Evolutionary conservation across 2,113 vertebrate species (phyloP).

Genomic region (Petaurus breviceps): DNA sequence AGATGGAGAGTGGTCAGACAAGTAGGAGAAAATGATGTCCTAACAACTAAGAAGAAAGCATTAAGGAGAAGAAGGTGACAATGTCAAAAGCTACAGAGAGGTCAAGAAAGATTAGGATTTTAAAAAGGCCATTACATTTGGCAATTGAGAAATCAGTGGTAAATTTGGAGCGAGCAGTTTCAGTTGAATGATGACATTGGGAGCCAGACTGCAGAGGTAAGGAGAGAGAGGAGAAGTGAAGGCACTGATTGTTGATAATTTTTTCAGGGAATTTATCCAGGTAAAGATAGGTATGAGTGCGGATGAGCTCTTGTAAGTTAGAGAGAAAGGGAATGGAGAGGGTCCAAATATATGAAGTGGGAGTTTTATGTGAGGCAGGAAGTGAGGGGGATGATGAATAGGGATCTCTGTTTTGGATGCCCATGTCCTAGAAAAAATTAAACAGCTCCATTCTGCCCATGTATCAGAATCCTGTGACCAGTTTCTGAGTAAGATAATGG

Average conservation of each 20-base stretch:
- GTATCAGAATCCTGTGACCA: background rate
- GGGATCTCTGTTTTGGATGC: background rate
- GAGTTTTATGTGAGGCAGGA: background rate
- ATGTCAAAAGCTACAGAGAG: background rate
- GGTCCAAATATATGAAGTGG: background rate
- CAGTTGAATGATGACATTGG: background rate
- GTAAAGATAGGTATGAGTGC: background rate
- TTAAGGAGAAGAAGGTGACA: background rate
- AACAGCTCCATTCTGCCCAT: background rate
- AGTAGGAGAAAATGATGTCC: background rate
- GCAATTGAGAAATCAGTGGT: background rate
- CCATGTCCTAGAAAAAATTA: background rate
- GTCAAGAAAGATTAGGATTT: background rate
- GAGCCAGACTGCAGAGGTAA: background rate
- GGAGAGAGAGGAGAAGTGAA: background rate
- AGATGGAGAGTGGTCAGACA: background rate
- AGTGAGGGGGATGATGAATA: background rate
- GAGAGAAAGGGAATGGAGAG: background rate
- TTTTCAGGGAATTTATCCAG: background rate
- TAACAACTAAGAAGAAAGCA: background rate
- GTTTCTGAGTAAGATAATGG: slow-evolving; percentile 33
- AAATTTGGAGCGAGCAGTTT: background rate
- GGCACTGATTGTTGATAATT: background rate
- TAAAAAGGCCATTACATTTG: background rate
- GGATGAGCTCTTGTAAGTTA: background rate